Evolutionary conservation across 2,888 invertebrate genomes (phyloP), one percentile per base, ranked within the genome.

Genomic region (Nebria brevicollis): DNA sequence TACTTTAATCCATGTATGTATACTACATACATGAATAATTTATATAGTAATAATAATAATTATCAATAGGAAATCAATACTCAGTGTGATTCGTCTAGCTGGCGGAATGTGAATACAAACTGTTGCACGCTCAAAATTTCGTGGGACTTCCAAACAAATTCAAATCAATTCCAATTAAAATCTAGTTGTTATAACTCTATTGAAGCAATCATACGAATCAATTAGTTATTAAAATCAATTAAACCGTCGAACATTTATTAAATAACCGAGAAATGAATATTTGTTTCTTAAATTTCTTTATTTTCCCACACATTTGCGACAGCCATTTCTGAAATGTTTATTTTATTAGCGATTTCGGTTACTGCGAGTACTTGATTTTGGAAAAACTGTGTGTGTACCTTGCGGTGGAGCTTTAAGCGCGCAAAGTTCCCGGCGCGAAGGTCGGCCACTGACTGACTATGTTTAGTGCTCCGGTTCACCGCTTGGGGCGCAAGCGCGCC

Each of bases 361-460:
- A 54, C 54, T 54, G 54, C 54, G 54, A 54, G 54, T 54, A 13
- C 54, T 54, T 34, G 34, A 34, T 34, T 54, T 54, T 54, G 8
- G 13, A 54, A 13, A 6, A 54, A 54, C 54, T 54, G 54, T 54
- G 54, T 54, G 54, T 54, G 54, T 70, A 70, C 20, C 20, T 15
- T 25, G 13, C 10, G 70, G 70, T 66, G 41, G 79, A 74, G 74
- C 68, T 80, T 75, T 70, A 65, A 72, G 72, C 75, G 70, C 70
- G 70, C n/a, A 75, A 72, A 80, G 80, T 72, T 75, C 75, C 41
- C 25, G 64, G 80, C 80, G 80, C 75, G 64, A 72, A 70, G 75
- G 75, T 75, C 80, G 80, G 73, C 68, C 64, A 65, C 80, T 70
- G 75, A 80, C 80, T 80, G 80, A 64, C 75, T 75, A 75, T 65